These are phyloP conservation scores for Kryptolebias ocellatus DNA, from an alignment of 2,797 vertebrate genomes.

Conservation along the genomic window DNA sequence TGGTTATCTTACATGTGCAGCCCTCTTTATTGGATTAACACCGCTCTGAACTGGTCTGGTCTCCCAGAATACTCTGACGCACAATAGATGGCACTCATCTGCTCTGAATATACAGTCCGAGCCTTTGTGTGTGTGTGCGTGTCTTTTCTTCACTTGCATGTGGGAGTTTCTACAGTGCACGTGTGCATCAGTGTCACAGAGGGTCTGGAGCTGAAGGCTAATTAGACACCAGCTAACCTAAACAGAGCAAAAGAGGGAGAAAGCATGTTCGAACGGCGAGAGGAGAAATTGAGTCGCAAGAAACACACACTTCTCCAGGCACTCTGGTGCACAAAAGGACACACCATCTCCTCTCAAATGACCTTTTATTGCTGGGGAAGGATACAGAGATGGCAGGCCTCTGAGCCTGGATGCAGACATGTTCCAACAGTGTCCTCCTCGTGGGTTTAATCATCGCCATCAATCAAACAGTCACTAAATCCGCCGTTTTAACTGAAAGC, in stretches of 20 bases:
- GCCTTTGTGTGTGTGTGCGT: neutral
- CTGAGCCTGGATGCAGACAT: conserved; percentile 61
- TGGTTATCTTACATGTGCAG: conserved; percentile 69
- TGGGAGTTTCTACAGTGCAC: conserved; percentile 1
- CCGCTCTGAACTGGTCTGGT: conserved; percentile 56
- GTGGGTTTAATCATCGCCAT: conserved; percentile 20
- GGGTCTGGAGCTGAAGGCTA: conserved; percentile 27
- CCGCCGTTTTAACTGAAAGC: conserved; percentile 20
- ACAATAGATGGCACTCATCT: conserved; percentile 36
- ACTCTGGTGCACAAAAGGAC: conserved; percentile 67
- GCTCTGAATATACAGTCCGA: conserved; percentile 9
- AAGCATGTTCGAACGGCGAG: conserved; percentile 35
- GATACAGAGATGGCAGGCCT: conserved; percentile 66
- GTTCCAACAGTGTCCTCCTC: conserved; percentile 49
- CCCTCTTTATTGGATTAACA: conserved; percentile 66
- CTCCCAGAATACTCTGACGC: conserved; percentile 35
- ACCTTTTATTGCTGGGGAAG: conserved; percentile 72
- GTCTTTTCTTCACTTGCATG: too few relatives aligned
- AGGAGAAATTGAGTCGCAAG: conserved; percentile 43
- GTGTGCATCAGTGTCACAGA: neutral
- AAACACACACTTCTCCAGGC: conserved; percentile 56
- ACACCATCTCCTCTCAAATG: conserved; percentile 67
- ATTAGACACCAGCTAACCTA: conserved; percentile 38
- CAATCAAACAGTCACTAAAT: conserved; percentile 42
- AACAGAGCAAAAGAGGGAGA: conserved; percentile 9